phyloP scores from a whole-genome alignment of 2,113 vertebrate genomes.

The Strix uralensis region DNA sequence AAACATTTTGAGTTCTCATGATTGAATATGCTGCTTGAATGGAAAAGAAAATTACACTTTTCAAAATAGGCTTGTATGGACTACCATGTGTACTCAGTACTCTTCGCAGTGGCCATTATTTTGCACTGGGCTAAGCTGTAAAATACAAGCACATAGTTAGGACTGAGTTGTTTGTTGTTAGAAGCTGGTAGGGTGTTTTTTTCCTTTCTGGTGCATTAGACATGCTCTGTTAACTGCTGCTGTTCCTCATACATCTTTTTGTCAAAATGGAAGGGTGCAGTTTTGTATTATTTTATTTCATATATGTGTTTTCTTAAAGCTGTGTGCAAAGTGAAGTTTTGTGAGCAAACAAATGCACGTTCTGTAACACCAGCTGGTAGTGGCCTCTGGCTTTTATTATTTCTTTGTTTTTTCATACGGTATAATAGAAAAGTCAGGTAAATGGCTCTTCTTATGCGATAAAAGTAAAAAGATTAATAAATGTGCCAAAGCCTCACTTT shows the following conservation, averaged over 20 bases:
- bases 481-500: conserved; percentile 95
- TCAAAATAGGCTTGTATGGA: not conserved
- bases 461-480: conserved; percentile 90
- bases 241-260: not conserved
- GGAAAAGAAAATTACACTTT: not conserved
- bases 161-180: not conserved
- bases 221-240: not conserved
- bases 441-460: conserved; percentile 77
- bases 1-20: not conserved
- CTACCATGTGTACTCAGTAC: not conserved
- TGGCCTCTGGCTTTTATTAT: conserved; percentile 75
- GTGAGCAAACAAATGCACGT: conserved; percentile 76
- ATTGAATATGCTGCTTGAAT: conserved; percentile 24
- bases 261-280: not conserved
- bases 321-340: conserved; percentile 73
- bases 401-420: conserved; percentile 73
- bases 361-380: conserved; percentile 69
- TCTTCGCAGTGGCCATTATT: not conserved
- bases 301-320: conserved; percentile 60
- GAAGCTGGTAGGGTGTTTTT: not conserved
- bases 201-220: not conserved
- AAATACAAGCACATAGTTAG: not conserved
- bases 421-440: conserved; percentile 82
- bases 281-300: conserved; percentile 6
- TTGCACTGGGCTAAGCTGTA: not conserved